Conservation (phyloP, 2,888 invertebrate species). For the Malthinus flaveolus region DNA sequence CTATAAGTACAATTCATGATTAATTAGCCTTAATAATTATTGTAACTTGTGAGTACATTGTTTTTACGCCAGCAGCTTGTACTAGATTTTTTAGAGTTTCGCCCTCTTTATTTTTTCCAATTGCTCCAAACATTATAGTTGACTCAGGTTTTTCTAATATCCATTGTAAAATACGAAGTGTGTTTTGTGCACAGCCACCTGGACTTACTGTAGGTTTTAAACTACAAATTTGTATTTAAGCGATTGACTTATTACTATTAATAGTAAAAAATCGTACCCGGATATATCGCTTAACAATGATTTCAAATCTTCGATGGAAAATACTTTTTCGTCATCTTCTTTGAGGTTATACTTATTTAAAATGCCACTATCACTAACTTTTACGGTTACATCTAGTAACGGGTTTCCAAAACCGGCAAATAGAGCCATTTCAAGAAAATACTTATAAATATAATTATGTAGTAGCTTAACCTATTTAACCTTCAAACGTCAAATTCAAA, state of each 20-base stretch:
- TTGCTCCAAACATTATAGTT: constrained; percentile 56
- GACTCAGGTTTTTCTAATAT: constrained; percentile 40
- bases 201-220: constrained; percentile 39
- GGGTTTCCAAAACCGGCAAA: constrained; percentile 55
- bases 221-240: constrained; percentile 32
- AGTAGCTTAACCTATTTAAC: no score
- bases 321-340: constrained; percentile 51
- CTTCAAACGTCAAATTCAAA: no score
- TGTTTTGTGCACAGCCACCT: constrained; percentile 59
- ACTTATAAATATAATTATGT: no score
- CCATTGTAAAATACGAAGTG: constrained; percentile 56
- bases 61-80: constrained; percentile 51
- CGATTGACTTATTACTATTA: not conserved
- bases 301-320: constrained; percentile 42
- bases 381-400: constrained; percentile 51
- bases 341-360: constrained; percentile 50
- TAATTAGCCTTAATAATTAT: not conserved
- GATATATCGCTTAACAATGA: constrained; percentile 42
- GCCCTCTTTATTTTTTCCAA: constrained; percentile 58
- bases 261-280: constrained; percentile 3
- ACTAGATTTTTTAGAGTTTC: constrained; percentile 51
- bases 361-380: constrained; percentile 41
- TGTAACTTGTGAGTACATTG: constrained; percentile 42
- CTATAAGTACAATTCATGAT: constrained; percentile 30
- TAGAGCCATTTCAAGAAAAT: constrained; percentile 34